These are phyloP conservation scores for Pelusios castaneus DNA, from an alignment of 2,113 vertebrate species.

Conservation along the genomic window DNA sequence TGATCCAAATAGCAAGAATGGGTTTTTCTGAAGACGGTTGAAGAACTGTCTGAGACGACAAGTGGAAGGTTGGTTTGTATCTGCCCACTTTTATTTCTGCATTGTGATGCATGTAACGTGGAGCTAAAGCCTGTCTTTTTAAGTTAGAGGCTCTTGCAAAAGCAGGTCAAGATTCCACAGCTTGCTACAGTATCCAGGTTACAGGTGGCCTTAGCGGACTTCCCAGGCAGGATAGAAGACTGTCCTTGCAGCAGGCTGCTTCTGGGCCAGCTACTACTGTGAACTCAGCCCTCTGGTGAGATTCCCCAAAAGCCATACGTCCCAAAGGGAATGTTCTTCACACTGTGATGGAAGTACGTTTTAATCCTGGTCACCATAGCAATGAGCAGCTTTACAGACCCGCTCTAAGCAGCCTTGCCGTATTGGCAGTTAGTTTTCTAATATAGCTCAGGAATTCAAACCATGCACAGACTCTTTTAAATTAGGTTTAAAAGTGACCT, in stretches of 20 bases:
- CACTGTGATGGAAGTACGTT: conserved; percentile 30
- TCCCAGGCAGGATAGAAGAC: neutral
- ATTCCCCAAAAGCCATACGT: neutral
- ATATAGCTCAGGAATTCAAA: neutral
- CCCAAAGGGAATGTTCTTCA: neutral
- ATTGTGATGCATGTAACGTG: neutral
- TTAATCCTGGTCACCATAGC: neutral
- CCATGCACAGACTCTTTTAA: neutral
- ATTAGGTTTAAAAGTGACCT: neutral
- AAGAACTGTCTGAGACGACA: neutral
- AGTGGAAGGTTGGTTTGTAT: neutral
- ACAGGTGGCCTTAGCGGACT: neutral
- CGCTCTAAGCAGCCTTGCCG: neutral
- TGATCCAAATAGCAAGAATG: neutral
- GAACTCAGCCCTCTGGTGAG: neutral
- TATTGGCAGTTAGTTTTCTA: neutral
- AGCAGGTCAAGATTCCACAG: neutral
- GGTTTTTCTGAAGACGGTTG: neutral
- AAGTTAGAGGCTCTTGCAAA: neutral
- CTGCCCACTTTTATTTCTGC: neutral
- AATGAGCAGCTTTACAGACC: neutral
- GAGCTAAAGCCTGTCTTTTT: neutral
- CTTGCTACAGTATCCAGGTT: neutral
- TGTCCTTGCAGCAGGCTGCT: fast-evolving
- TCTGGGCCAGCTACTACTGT: neutral